Evolutionary conservation across 2,113 vertebrate species (phyloP).

Genomic region (Aspiorhynchus laticeps): DNA sequence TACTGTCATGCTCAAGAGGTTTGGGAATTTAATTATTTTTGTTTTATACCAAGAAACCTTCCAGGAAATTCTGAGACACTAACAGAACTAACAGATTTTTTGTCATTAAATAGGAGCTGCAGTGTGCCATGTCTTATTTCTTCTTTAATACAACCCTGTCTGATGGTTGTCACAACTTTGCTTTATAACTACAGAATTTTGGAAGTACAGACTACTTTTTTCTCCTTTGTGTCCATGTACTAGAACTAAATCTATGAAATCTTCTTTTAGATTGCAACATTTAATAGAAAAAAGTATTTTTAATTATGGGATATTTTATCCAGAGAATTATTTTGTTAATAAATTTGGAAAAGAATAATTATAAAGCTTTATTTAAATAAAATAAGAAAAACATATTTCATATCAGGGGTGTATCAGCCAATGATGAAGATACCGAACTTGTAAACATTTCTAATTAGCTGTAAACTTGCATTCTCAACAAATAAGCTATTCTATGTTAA

Average conservation of each 20-base stretch:
- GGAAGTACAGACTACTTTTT: conserved; percentile 35
- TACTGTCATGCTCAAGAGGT: conserved; percentile 46
- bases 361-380: conserved; percentile 66
- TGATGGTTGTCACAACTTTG: conserved; percentile 1
- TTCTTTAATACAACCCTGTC: conserved; percentile 9
- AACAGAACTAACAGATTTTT: conserved; percentile 16
- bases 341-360: conserved; percentile 60
- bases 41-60: conserved; percentile 37
- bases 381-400: conserved; percentile 54
- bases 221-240: conserved; percentile 46
- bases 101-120: conserved; percentile 11
- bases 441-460: conserved; percentile 55
- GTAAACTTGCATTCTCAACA: conserved; percentile 53
- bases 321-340: conserved; percentile 69
- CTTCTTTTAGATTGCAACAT: conserved; percentile 56
- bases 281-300: conserved; percentile 62
- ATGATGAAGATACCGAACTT: conserved; percentile 49
- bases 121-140: neutral
- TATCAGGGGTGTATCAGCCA: conserved; percentile 59
- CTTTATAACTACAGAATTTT: conserved; percentile 16
- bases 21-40: conserved; percentile 25
- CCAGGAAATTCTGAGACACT: conserved; percentile 11
- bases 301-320: conserved; percentile 68
- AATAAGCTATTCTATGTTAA: conserved; percentile 55
- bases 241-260: conserved; percentile 58